Evolutionary conservation across 2,113 vertebrate species (phyloP).

Genomic region (Procavia capensis): DNA sequence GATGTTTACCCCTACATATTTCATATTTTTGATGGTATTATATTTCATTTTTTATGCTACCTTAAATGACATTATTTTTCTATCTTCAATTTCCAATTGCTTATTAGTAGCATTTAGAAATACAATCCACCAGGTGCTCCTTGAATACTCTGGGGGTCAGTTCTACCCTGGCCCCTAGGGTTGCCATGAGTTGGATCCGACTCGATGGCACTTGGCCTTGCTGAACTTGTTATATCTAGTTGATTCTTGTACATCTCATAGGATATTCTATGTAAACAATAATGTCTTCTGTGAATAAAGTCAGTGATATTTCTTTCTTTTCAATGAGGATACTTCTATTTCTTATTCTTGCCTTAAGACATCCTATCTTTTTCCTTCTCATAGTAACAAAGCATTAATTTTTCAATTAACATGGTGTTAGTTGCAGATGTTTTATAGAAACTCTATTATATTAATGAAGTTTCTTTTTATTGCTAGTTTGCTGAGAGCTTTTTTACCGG

Average conservation of each 20-base stretch:
- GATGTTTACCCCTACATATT: not conserved
- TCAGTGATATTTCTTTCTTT: not conserved
- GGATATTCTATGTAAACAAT: not conserved
- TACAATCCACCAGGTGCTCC: too few species aligned
- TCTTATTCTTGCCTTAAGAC: not conserved
- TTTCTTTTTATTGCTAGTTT: not conserved
- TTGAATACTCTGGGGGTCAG: too few species aligned
- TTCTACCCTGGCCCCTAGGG: too few species aligned
- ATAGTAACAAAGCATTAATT: not conserved
- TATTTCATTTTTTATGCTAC: not conserved
- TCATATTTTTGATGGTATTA: not conserved
- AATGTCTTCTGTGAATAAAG: not conserved
- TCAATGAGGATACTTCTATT: not conserved
- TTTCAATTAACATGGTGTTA: not conserved
- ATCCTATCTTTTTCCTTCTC: not conserved
- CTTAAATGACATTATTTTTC: not conserved
- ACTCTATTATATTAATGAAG: not conserved
- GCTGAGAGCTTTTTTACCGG: not conserved
- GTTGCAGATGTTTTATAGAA: not conserved
- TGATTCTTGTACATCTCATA: not conserved
- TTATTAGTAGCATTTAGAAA: not conserved
- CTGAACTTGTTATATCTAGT: not conserved
- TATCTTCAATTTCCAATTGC: not conserved
- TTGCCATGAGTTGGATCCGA: too few species aligned
- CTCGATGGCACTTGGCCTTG: too few species aligned